A percentile compares a stretch with the other conserved stretches of the same genome.
Conservation (phyloP, 2,113 vertebrate genomes). For the Microtus montanus region DNA sequence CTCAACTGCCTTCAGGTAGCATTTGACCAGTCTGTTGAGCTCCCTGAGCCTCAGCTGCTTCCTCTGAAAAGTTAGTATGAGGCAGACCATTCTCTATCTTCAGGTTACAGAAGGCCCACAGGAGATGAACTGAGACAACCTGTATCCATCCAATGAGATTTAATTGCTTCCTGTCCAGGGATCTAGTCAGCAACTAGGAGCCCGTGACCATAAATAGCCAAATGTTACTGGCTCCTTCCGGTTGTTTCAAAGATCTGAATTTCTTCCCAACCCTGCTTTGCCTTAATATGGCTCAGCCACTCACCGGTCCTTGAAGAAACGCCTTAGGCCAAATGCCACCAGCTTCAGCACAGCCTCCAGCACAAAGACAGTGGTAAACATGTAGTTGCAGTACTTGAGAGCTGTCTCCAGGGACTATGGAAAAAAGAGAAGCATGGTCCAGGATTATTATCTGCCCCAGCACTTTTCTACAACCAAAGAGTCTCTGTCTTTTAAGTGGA, state of each 20-base stretch:
- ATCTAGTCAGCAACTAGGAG: background rate
- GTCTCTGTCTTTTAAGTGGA: slow-evolving; percentile 42
- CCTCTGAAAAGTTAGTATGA: background rate
- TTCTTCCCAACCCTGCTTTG: background rate
- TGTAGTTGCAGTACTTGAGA: slow-evolving; percentile 99
- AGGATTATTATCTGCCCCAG: background rate
- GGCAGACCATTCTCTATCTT: background rate
- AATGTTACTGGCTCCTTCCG: background rate
- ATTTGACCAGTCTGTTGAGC: background rate
- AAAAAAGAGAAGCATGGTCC: slow-evolving; percentile 60
- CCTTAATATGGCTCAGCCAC: background rate
- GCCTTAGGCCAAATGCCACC: slow-evolving; percentile 95
- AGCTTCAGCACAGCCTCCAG: slow-evolving; percentile 96
- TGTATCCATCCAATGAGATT: background rate
- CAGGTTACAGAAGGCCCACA: background rate
- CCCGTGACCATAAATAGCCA: too few species aligned
- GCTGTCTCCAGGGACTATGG: slow-evolving; percentile 94
- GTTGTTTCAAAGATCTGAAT: background rate
- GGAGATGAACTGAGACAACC: background rate
- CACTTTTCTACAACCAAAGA: background rate
- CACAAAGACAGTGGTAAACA: slow-evolving; percentile 98
- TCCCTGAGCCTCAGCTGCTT: background rate
- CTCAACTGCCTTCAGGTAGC: background rate
- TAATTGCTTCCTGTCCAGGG: background rate
- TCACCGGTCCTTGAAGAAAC: slow-evolving; percentile 99